Base-by-base conservation (phyloP, 2,113 vertebrate species). In the Phrynosoma blainvillii region DNA sequence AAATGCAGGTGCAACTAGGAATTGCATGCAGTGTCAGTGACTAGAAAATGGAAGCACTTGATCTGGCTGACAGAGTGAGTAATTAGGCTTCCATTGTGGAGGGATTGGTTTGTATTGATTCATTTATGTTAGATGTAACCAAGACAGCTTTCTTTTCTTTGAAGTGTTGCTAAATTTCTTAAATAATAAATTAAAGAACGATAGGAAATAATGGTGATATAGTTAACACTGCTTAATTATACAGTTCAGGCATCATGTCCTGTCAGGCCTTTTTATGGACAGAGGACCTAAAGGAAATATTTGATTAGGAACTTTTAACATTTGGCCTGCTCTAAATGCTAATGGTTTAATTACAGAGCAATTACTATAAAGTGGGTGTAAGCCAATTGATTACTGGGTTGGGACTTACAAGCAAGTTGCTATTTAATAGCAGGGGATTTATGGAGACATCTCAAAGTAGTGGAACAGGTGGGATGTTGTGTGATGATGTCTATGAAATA, bases 1-100 rank as follows among this genome's bases (percentile, higher is more conserved):
- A 84, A 90, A 91, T 89, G 32, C 65, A 89, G 86, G 90, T 77
- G 71, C 80, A 85, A 88, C 75, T 40, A 88, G 75, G 54, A 92
- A 92, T 36, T 90, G 40, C 84, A 90, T 62, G 59, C 59, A 65
- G 56, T 90, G 59, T 89, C 80, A 66, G 32, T 30, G 73, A 56
- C 79, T 52, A 62, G 87, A 52, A 93, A 87, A 89, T 59, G 87
- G 79, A 90, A 91, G 74, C 75, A 40, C 42, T 93, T 94, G 89
- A 92, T 91, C 88, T 86, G 36, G 86, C 68, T 81, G 90, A 81
- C 42, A n/a, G 65, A 84, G 84, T 84, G 76, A 93, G 92, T 95
- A 88, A 93, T 92, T 90, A 71, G 74, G 76, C 93, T 96, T 95
- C 79, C 84, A 94, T 94, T 92, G 74, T 27, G 27, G 88, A 92